Evolutionary conservation across 2,888 invertebrate genomes (phyloP), one percentile per base, ranked within the genome.

Genomic region (Sericinus montela): DNA sequence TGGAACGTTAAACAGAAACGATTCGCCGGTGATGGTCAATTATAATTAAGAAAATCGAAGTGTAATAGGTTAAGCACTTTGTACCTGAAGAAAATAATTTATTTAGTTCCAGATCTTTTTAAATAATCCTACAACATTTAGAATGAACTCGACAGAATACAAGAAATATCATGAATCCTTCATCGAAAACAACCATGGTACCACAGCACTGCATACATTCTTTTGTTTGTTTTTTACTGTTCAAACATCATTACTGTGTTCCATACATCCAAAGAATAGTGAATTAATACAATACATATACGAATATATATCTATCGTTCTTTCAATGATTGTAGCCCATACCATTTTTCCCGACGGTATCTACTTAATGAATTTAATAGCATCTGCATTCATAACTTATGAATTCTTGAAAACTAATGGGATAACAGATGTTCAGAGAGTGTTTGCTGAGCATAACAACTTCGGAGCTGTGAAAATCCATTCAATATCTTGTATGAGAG

Each of bases 401-500:
- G 60, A 74, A 60, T 43, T 71, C 37, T 51, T 54, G 7, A 51
- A 37, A 16, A 53, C 42, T n/a, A 30, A 51, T 36, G 16, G 15
- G 5, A 53, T 52, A 29, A 41, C 60, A 36, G 54, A 59, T 53
- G 41, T 48, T 58, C 11, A 36, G 0, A 57, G 55, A 9, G 60
- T 58, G 13, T 69, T 69, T 9, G 42, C 28, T 25, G 53, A 53
- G 37, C 55, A 48, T 54, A 78, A 71, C 60, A 52, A 45, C 19
- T 72, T 61, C 53, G 58, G 50, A 40, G 63, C 59, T 10, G 59
- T 66, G 14, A 75, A 62, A 60, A 58, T 81, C 44, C 63, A 68
- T 36, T 69, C 91, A 41, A 81, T 97, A 52, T 93, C 95, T 6
- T 90, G 93, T 63, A 82, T 92, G 44, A 90, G 97, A 58, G 92